These are phyloP conservation scores for Euthynnus affinis DNA, from an alignment of 2,797 vertebrate genomes.

Conservation along the genomic window DNA sequence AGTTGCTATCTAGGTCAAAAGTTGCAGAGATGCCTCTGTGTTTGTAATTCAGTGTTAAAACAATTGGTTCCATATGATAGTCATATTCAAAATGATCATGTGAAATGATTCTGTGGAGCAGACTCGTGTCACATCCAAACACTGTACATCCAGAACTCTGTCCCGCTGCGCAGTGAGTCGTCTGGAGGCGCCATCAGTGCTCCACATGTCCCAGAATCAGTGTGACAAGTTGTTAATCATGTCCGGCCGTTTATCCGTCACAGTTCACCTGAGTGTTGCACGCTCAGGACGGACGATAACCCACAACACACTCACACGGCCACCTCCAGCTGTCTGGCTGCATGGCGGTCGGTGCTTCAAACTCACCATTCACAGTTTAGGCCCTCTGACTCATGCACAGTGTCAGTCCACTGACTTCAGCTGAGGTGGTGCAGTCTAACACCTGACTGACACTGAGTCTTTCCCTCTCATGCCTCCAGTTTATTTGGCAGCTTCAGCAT, in stretches of 20 bases:
- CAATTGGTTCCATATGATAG: neutral
- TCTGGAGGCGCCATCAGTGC: neutral
- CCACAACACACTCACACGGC: slow-evolving; percentile 30
- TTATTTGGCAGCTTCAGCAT: too few species aligned
- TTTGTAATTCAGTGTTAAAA: neutral
- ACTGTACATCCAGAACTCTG: neutral
- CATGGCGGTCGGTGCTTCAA: slow-evolving; percentile 36
- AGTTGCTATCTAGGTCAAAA: neutral
- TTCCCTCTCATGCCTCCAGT: too few species aligned
- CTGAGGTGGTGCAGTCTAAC: slow-evolving; percentile 15
- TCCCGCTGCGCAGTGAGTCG: slow-evolving; percentile 15
- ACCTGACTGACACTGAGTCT: slow-evolving; percentile 25
- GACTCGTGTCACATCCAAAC: slow-evolving; percentile 34
- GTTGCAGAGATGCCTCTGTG: neutral
- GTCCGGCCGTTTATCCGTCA: slow-evolving; percentile 59
- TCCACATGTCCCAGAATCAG: slow-evolving; percentile 58
- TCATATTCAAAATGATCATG: slow-evolving; percentile 20
- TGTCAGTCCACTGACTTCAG: slow-evolving; percentile 48
- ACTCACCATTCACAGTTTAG: slow-evolving; percentile 44
- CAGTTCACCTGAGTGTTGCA: slow-evolving; percentile 37
- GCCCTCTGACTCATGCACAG: slow-evolving; percentile 54
- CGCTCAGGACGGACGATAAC: slow-evolving; percentile 40
- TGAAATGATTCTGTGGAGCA: slow-evolving; percentile 33
- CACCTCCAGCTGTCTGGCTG: slow-evolving; percentile 57
- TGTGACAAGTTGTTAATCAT: slow-evolving; percentile 67